phyloP scores from a whole-genome alignment of 2,888 invertebrate genomes.

The Chrysotoxum bicinctum region DNA sequence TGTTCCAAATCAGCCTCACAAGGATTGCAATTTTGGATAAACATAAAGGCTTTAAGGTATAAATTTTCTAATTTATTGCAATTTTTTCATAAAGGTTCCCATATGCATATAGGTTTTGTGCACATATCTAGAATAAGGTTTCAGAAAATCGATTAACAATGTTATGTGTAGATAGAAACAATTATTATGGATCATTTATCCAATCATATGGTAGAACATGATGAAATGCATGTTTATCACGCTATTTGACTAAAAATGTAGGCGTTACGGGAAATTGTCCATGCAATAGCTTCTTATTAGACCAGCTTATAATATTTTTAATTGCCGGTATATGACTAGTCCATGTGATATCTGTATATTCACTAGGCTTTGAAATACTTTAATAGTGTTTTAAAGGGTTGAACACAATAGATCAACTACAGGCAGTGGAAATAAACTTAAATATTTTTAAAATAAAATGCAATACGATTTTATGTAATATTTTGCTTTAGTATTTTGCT shows the following conservation, averaged over 20 bases:
- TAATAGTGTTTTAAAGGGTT: too few relatives aligned
- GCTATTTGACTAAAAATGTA: conserved; percentile 14
- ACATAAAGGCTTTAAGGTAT: conserved; percentile 76
- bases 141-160: conserved; percentile 5
- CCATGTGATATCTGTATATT: too few relatives aligned
- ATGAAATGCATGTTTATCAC: conserved; percentile 51
- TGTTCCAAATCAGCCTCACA: conserved; percentile 79
- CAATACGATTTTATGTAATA: too few relatives aligned
- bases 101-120: too few relatives aligned
- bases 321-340: too few relatives aligned
- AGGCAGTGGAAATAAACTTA: too few relatives aligned
- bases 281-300: conserved; percentile 21
- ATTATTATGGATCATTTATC: conserved; percentile 5
- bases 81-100: background rate
- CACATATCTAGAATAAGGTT: background rate
- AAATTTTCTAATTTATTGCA: background rate
- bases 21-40: conserved; percentile 78
- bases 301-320: too few relatives aligned
- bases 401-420: too few relatives aligned
- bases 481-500: too few relatives aligned
- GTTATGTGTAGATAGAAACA: background rate
- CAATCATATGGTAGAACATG: background rate
- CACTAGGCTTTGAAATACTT: too few relatives aligned
- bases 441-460: too few relatives aligned
- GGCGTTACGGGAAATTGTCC: conserved; percentile 9